A percentile compares a stretch with the other conserved stretches of the same genome.
These are phyloP conservation scores for Sarcophaga peregrina DNA, from an alignment of 1,140 invertebrate species.

Conservation along the genomic window DNA sequence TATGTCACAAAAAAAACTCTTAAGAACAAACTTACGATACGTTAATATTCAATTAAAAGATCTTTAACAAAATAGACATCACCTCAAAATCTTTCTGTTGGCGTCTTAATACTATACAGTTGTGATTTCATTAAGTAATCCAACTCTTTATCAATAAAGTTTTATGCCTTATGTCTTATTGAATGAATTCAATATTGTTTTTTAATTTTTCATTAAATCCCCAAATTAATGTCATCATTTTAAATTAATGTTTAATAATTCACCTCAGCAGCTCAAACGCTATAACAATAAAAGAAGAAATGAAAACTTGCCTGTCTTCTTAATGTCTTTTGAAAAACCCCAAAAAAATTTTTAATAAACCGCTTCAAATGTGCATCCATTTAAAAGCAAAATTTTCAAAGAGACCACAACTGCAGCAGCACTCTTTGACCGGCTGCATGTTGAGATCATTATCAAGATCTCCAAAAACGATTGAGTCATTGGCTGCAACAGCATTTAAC, in stretches of 20 bases:
- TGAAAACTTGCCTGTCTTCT: background rate
- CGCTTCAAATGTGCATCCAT: background rate
- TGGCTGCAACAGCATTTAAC: background rate
- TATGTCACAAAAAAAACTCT: too few species aligned
- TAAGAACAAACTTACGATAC: too few species aligned
- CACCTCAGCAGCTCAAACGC: background rate
- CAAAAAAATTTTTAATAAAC: background rate
- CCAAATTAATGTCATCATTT: constrained; percentile 14
- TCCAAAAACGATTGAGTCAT: constrained; percentile 6
- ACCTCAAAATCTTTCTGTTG: background rate
- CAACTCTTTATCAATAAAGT: too few species aligned
- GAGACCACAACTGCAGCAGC: background rate
- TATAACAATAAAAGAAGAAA: background rate
- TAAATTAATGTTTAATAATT: constrained; percentile 3
- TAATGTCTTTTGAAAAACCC: background rate
- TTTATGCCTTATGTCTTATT: too few species aligned
- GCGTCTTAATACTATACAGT: too few species aligned
- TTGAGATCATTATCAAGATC: constrained; percentile 9
- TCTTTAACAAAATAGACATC: constrained; percentile 10
- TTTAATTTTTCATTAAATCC: background rate
- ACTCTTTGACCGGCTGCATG: background rate
- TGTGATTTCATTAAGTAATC: too few species aligned
- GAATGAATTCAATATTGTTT: background rate
- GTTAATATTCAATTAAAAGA: background rate
- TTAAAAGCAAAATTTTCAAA: background rate